A percentile compares a stretch with the other conserved stretches of the same genome.
phyloP scores from a whole-genome alignment of 2,113 vertebrate species.

The Agapornis roseicollis region DNA sequence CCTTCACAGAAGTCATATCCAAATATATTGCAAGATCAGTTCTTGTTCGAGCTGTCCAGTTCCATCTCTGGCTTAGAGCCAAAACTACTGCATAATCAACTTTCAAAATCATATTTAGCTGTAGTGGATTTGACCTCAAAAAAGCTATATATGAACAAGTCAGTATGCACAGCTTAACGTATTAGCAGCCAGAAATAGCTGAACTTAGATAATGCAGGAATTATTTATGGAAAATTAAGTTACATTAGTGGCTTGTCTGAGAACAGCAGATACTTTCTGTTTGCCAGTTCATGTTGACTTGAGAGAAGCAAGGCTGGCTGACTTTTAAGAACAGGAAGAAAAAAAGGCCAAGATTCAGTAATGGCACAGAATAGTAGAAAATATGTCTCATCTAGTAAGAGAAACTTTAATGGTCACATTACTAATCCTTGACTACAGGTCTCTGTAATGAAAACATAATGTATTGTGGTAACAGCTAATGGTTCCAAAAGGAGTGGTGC shows the following conservation, averaged over 20 bases:
- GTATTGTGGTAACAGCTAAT: not conserved
- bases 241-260: slow-evolving; percentile 28
- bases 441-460: not conserved
- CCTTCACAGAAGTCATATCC: not conserved
- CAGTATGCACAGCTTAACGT: not conserved
- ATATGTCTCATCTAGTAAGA: not conserved
- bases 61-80: slow-evolving; percentile 1
- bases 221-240: slow-evolving; percentile 65
- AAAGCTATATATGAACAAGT: not conserved
- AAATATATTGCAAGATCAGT: not conserved
- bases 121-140: slow-evolving; percentile 13
- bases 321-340: not conserved
- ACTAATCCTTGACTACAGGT: not conserved
- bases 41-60: not conserved
- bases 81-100: not conserved
- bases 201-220: slow-evolving; percentile 23
- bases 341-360: not conserved
- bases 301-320: not conserved
- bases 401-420: not conserved
- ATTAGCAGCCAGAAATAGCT: slow-evolving; percentile 56
- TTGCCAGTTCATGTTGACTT: not conserved
- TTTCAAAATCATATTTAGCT: slow-evolving; percentile 37
- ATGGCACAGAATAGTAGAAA: not conserved
- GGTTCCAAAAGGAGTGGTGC: not conserved
- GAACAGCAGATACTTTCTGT: not conserved